A percentile compares a stretch with the other conserved stretches of the same genome.
These are phyloP conservation scores for Stenoptilia bipunctidactyla DNA, from an alignment of 2,888 invertebrate species.

Conservation along the genomic window DNA sequence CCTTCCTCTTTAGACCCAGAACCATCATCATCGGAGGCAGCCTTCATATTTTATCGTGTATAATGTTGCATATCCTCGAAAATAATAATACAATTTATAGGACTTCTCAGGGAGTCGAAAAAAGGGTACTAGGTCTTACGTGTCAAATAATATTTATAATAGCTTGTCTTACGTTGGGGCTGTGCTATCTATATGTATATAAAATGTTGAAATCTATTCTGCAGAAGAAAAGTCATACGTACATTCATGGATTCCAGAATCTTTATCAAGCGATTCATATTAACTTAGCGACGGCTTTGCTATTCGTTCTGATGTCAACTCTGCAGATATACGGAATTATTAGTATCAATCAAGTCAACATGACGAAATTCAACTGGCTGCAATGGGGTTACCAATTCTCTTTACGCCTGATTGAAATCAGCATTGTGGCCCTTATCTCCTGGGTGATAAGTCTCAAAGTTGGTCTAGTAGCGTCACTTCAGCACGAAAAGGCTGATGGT, in stretches of 20 bases:
- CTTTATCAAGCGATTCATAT: conserved; percentile 91
- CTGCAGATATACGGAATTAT: conserved; percentile 85
- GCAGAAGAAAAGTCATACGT: conserved; percentile 82
- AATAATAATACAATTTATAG: conserved; percentile 64
- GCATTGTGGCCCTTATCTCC: conserved; percentile 87
- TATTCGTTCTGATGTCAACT: conserved; percentile 86
- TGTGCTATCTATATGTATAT: conserved; percentile 88
- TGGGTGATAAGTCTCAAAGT: conserved; percentile 87
- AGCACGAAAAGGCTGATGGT: conserved; percentile 79
- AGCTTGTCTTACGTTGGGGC: conserved; percentile 85
- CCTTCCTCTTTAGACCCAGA: conserved; percentile 80
- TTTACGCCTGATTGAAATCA: conserved; percentile 86
- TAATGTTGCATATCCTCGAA: conserved; percentile 85
- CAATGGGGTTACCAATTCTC: conserved; percentile 94
- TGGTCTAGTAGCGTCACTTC: conserved; percentile 66
- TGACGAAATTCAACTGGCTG: conserved; percentile 84
- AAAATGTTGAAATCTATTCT: conserved; percentile 81
- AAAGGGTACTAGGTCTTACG: conserved; percentile 78
- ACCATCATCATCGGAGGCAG: conserved; percentile 84
- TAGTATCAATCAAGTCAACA: conserved; percentile 63
- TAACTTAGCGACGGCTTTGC: conserved; percentile 86
- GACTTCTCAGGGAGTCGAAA: conserved; percentile 55
- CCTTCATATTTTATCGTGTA: conserved; percentile 83
- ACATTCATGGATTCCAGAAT: conserved; percentile 83
- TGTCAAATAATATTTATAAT: conserved; percentile 90